These are phyloP conservation scores for Bradypodion pumilum DNA, from an alignment of 2,797 vertebrate species.

Conservation along the genomic window DNA sequence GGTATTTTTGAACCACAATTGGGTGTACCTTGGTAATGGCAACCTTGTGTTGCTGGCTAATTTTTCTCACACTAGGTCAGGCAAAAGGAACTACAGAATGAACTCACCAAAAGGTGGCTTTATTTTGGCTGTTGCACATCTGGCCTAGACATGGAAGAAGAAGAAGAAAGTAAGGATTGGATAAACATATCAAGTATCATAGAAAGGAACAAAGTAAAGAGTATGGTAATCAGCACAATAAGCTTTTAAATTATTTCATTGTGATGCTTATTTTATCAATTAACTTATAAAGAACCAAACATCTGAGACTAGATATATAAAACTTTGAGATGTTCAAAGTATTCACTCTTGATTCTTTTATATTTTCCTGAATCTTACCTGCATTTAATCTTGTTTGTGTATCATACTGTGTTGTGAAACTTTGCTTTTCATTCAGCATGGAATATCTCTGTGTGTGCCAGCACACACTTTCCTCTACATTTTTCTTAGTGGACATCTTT, in stretches of 20 bases:
- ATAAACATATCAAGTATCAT: slow-evolving; percentile 45
- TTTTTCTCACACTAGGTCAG: too few species aligned
- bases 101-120: too few species aligned
- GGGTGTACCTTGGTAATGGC: too few species aligned
- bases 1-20: too few species aligned
- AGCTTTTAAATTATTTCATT: slow-evolving; percentile 48
- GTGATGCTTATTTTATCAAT: background rate
- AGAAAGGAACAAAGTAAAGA: slow-evolving; percentile 20
- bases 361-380: background rate
- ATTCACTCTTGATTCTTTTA: background rate
- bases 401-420: background rate
- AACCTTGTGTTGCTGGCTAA: too few species aligned
- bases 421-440: background rate
- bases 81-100: slow-evolving; percentile 31
- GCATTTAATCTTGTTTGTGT: too few species aligned
- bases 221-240: background rate
- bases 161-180: slow-evolving; percentile 28
- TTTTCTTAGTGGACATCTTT: background rate
- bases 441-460: background rate
- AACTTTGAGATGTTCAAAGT: background rate
- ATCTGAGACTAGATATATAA: slow-evolving; percentile 43
- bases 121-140: too few species aligned
- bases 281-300: slow-evolving; percentile 12
- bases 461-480: background rate
- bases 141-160: too few species aligned